phyloP scores from a whole-genome alignment of 2,888 invertebrate species.

The Pyralis farinalis region DNA sequence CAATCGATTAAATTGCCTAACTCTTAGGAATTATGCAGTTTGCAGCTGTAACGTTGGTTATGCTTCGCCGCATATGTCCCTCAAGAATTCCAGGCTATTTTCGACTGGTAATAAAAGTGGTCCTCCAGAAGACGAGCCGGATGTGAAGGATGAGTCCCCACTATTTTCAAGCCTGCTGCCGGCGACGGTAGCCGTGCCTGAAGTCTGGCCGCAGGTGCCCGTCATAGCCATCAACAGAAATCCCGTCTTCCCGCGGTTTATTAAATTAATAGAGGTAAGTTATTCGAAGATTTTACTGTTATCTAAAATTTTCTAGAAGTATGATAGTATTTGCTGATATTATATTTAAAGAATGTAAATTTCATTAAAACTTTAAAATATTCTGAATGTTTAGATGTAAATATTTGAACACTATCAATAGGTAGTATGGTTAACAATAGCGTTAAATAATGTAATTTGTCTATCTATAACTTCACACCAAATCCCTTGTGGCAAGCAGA shows the following conservation, averaged over 20 bases:
- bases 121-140: conserved; percentile 57
- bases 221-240: conserved; percentile 96
- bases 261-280: conserved; percentile 95
- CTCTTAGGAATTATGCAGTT: conserved; percentile 30
- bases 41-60: conserved; percentile 37
- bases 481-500: too few relatives aligned
- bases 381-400: too few relatives aligned
- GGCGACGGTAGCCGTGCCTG: conserved; percentile 96
- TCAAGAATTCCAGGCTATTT: conserved; percentile 41
- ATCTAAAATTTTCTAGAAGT: too few relatives aligned
- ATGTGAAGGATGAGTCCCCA: conserved; percentile 61
- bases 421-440: too few relatives aligned
- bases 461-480: too few relatives aligned
- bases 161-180: conserved; percentile 83
- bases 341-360: too few relatives aligned
- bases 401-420: too few relatives aligned
- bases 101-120: conserved; percentile 58
- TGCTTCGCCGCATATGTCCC: conserved; percentile 21
- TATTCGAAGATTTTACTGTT: neutral
- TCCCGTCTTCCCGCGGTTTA: conserved; percentile 98
- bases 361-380: too few relatives aligned
- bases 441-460: too few relatives aligned
- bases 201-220: conserved; percentile 97
- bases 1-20: conserved; percentile 3
- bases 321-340: too few relatives aligned